phyloP scores from a whole-genome alignment of 2,113 vertebrate species.

The Sitta europaea region DNA sequence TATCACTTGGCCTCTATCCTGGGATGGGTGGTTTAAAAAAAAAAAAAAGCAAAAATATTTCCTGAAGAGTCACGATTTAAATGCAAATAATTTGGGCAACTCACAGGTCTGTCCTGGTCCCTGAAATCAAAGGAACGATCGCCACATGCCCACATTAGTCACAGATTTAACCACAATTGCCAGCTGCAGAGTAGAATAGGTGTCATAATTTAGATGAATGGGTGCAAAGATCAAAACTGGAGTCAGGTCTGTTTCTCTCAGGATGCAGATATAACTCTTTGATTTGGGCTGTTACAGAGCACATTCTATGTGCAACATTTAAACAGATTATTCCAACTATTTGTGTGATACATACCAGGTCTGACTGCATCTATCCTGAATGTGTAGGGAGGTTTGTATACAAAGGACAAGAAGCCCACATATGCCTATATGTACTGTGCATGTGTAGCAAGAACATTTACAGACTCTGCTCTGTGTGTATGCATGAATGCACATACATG shows the following conservation, averaged over 20 bases:
- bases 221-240: background rate
- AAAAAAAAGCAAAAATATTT: too few species aligned
- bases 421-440: background rate
- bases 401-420: background rate
- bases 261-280: background rate
- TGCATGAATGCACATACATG: background rate
- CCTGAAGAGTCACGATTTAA: background rate
- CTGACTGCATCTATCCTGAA: background rate
- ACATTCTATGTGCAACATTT: conserved; percentile 17
- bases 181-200: background rate
- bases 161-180: background rate
- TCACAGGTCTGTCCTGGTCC: background rate
- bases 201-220: background rate
- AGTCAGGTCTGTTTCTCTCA: background rate
- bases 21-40: too few species aligned
- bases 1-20: background rate
- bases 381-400: background rate
- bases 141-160: background rate
- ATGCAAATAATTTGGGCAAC: background rate
- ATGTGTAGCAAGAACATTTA: background rate
- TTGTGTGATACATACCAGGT: background rate
- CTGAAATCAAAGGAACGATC: background rate
- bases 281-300: background rate
- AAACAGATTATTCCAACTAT: conserved; percentile 7
- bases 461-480: background rate